A percentile compares a stretch with the other conserved stretches of the same genome.
phyloP scores from a whole-genome alignment of 1,140 invertebrate genomes.

The Matsumurasca onukii region DNA sequence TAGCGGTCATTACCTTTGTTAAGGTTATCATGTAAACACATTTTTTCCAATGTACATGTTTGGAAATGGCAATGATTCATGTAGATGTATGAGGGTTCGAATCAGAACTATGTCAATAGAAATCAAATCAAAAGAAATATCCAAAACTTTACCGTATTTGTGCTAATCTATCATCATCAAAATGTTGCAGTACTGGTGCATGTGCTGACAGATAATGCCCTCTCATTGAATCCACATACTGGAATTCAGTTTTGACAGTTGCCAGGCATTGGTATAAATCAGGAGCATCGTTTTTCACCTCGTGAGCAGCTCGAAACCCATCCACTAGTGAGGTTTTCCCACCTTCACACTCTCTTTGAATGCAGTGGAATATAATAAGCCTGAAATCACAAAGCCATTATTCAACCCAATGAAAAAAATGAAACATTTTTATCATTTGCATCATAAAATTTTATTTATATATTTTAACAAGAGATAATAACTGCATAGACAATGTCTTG shows the following conservation, averaged over 20 bases:
- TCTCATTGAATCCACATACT: conserved; percentile 64
- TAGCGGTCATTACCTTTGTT: no score
- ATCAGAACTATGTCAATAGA: no score
- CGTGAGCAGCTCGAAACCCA: conserved; percentile 62
- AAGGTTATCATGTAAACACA: no score
- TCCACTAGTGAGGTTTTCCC: conserved; percentile 70
- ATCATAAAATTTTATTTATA: no score
- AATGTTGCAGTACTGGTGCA: conserved; percentile 32
- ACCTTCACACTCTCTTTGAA: conserved; percentile 59
- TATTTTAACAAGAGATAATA: no score
- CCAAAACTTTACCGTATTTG: conserved; percentile 38
- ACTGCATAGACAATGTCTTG: no score
- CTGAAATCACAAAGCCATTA: conserved; percentile 50
- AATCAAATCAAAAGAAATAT: no score
- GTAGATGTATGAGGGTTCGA: no score
- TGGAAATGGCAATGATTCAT: no score
- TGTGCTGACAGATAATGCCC: conserved; percentile 48
- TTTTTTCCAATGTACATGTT: no score
- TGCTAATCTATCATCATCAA: conserved; percentile 25
- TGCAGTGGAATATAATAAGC: conserved; percentile 67
- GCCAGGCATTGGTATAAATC: conserved; percentile 58
- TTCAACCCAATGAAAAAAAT: no score
- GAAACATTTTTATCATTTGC: no score
- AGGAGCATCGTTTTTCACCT: conserved; percentile 53
- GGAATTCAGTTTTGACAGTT: conserved; percentile 56